Evolutionary conservation across 2,797 vertebrate species (phyloP), one percentile per base, ranked within the genome.

Genomic region (Dryobates pubescens): DNA sequence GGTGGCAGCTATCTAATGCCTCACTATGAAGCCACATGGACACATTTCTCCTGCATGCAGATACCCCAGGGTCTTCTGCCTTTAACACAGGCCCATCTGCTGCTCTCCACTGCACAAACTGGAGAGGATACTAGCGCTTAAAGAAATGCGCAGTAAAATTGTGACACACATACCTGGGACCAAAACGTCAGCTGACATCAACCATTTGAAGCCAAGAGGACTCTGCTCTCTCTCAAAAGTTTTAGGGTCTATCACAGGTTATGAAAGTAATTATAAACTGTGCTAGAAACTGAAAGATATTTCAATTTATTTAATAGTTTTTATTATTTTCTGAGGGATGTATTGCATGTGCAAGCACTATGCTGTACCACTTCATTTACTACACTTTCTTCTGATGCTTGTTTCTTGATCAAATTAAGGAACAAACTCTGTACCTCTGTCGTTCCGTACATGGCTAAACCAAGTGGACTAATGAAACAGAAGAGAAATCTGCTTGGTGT

Each of bases 1-100:
- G 95, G 96, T 95, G 94, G 94, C 91, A 94, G 83, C 71, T 90
- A 91, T 84, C 61, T 93, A 86, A 93, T 91, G 81, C 51, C 83
- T 90, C 82, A n/a, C 71, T 56, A 73, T 20, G 81, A 85, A 91
- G 81, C n/a, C 89, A 91, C 92, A 65, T 69, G 90, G 69, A 91
- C 12, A 15, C 19, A 62, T 88, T 93, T 93, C 78, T 91, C 62
- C 78, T 71, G 51, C 78, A 32, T 59, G 27, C 62, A 90, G 86
- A 87, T 75, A 91, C 92, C 95, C 92, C n/a, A 86, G 95, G 89
- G 94, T 80, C 86, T 90, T 94, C 78, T 62, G 83, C 53, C 65
- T 82, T 74, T 65, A 77, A 65, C 78, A 71, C 8, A 80, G 72
- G 78, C 86, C 78, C 95, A 95, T 96, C 93, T 93, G 92, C 92